A percentile compares a stretch with the other conserved stretches of the same genome.
Evolutionary conservation across 2,113 vertebrate species (phyloP).

Genomic region (Notarius lentiginosus): DNA sequence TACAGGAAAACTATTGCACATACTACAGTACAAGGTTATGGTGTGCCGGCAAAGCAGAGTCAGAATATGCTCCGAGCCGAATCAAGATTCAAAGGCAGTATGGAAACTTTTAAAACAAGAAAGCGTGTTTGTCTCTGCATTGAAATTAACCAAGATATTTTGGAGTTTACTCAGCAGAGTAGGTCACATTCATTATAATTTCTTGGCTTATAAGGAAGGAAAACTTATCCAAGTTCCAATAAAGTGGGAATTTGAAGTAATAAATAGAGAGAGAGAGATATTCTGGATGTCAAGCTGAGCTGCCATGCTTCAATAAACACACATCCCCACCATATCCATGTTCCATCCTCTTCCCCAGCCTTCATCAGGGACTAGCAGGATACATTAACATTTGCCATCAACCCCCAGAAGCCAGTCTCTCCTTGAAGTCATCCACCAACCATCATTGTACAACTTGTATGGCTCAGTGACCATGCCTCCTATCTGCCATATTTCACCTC

Average conservation of each 20-base stretch:
- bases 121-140: neutral
- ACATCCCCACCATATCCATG: neutral
- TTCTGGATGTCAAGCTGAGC: slow-evolving; percentile 37
- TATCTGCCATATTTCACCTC: slow-evolving; percentile 70
- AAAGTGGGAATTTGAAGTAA: neutral
- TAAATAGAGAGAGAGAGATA: slow-evolving; percentile 3
- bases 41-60: neutral
- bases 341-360: slow-evolving; percentile 30
- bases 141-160: neutral
- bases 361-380: slow-evolving; percentile 61
- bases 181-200: neutral
- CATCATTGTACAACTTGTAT: slow-evolving; percentile 59
- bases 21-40: slow-evolving; percentile 25
- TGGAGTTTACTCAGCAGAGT: neutral
- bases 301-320: slow-evolving; percentile 37
- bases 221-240: neutral
- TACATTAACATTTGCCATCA: slow-evolving; percentile 68
- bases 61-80: slow-evolving; percentile 2
- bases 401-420: slow-evolving; percentile 49
- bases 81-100: neutral
- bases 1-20: neutral
- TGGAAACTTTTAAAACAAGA: neutral
- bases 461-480: slow-evolving; percentile 63
- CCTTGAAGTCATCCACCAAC: slow-evolving; percentile 54
- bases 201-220: neutral